Percentiles rank a stretch among this genome's conserved stretches.
Conservation (phyloP, 2,113 vertebrate genomes). For the Himantopus leucocephalus region DNA sequence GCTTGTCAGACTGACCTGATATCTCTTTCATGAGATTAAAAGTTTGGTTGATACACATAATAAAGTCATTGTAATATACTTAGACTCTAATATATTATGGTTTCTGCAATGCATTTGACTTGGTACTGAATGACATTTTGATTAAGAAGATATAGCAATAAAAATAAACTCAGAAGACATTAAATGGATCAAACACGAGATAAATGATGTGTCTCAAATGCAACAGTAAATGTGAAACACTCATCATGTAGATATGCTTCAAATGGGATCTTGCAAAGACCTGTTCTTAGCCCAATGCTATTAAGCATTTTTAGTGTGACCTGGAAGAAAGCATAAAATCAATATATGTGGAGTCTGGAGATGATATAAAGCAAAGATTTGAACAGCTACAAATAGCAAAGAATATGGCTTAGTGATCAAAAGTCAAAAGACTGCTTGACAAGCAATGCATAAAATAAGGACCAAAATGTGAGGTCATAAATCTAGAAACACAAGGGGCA, state of each 20-base stretch:
- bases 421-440: not conserved
- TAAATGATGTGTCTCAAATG: not conserved
- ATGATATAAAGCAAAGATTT: not conserved
- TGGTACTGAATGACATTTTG: not conserved
- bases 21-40: not conserved
- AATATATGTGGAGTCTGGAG: not conserved
- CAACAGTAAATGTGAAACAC: not conserved
- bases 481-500: not conserved
- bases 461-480: not conserved
- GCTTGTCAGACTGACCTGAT: not conserved
- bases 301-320: not conserved
- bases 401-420: not conserved
- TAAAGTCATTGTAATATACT: not conserved
- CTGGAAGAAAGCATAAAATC: constrained; percentile 3
- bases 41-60: not conserved
- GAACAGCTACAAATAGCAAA: not conserved
- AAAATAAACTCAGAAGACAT: not conserved
- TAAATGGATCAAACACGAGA: not conserved
- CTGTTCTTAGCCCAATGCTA: not conserved
- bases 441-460: not conserved
- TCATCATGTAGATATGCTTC: not conserved
- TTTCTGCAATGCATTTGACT: not conserved
- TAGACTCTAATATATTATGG: not conserved
- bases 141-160: not conserved
- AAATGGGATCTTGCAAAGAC: not conserved